A percentile compares a stretch with the other conserved stretches of the same genome.
phyloP scores from a whole-genome alignment of 2,888 invertebrate genomes.

The Harmothoe impar region DNA sequence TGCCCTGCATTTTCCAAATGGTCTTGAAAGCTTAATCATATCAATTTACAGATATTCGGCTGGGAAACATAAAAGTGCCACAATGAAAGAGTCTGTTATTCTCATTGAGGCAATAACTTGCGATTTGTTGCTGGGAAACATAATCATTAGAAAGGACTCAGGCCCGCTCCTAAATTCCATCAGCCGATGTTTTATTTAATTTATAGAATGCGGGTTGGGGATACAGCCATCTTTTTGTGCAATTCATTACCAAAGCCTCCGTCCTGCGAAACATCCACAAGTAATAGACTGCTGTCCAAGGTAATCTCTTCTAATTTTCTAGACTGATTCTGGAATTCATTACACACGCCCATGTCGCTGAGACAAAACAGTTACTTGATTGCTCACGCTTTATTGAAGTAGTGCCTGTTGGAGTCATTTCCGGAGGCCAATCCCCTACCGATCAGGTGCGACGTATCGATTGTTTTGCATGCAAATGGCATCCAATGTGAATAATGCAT shows the following conservation, averaged over 20 bases:
- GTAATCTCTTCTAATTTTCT: neutral
- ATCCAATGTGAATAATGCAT: constrained; percentile 22
- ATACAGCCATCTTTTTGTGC: neutral
- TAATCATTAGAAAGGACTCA: constrained; percentile 11
- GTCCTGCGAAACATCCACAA: neutral
- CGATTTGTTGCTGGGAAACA: neutral
- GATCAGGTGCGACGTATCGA: constrained; percentile 35
- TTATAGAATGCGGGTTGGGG: neutral
- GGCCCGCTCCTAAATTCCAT: neutral
- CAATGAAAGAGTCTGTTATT: neutral
- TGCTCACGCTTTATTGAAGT: constrained; percentile 14
- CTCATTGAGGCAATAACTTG: constrained; percentile 19
- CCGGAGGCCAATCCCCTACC: neutral
- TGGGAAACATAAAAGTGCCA: neutral
- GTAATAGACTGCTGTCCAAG: constrained; percentile 11
- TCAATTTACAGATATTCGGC: constrained; percentile 19
- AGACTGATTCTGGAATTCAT: constrained; percentile 39
- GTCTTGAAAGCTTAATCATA: constrained; percentile 14
- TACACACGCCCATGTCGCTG: neutral
- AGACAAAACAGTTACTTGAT: neutral
- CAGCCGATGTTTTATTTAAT: neutral
- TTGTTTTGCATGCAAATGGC: constrained; percentile 34
- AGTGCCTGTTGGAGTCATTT: neutral
- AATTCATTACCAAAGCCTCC: neutral
- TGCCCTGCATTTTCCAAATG: constrained; percentile 10